phyloP scores from a whole-genome alignment of 1,140 invertebrate species.

The Drosophila murphyi region DNA sequence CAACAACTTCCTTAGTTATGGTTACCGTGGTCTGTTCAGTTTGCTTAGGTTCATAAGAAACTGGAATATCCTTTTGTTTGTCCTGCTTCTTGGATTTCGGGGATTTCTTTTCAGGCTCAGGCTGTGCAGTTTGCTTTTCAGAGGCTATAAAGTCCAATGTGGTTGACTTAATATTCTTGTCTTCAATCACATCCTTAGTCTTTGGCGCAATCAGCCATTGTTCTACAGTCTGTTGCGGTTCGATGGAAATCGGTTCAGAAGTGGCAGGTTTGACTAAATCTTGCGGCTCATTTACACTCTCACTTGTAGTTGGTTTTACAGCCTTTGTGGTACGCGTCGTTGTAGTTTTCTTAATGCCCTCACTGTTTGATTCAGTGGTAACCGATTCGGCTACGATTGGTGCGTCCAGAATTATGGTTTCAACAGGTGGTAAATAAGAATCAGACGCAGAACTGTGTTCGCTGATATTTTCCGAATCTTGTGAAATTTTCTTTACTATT shows the following conservation, averaged over 20 bases:
- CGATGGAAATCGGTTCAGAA: background rate
- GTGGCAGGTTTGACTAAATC: background rate
- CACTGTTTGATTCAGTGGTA: slow-evolving; percentile 68
- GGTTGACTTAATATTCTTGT: slow-evolving; percentile 31
- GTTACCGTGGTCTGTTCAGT: background rate
- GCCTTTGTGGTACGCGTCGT: slow-evolving; percentile 64
- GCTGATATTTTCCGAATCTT: slow-evolving; percentile 62
- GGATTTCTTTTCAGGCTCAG: slow-evolving; percentile 28
- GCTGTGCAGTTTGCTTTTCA: slow-evolving; percentile 35
- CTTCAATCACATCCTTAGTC: background rate
- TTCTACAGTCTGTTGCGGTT: slow-evolving; percentile 21
- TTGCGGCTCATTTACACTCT: slow-evolving; percentile 19
- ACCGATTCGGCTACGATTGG: slow-evolving; percentile 67
- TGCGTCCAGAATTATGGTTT: slow-evolving; percentile 57
- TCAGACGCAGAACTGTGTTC: slow-evolving; percentile 58
- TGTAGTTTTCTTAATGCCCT: slow-evolving; percentile 70
- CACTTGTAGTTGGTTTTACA: slow-evolving; percentile 38
- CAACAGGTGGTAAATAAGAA: slow-evolving; percentile 39
- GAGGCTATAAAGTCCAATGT: slow-evolving; percentile 58
- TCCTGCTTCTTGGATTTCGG: slow-evolving; percentile 12
- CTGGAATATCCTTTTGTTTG: slow-evolving; percentile 14
- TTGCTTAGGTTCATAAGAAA: background rate
- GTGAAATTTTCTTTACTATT: slow-evolving; percentile 76
- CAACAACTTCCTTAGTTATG: background rate
- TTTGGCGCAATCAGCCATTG: slow-evolving; percentile 7